Evolutionary conservation across 1,140 invertebrate species (phyloP), one percentile per base, ranked within the genome.

Genomic region (Leptinotarsa undecemlineata): DNA sequence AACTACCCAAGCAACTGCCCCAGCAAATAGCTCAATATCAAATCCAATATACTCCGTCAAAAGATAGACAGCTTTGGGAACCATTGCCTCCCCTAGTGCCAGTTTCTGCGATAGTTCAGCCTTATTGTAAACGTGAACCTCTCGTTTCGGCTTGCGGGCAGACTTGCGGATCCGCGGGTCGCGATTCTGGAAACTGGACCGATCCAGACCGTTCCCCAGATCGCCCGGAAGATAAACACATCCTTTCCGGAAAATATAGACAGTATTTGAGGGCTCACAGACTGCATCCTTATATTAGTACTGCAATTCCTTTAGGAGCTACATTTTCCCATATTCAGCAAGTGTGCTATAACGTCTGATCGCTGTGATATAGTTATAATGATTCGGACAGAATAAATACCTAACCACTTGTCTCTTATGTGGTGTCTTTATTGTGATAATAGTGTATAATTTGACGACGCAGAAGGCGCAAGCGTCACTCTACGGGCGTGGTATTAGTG

Each of bases 331-430:
- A 88, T 81, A 86, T 87, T 80, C 87, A 87, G 82, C 87, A 88
- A 83, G 87, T 88, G 79, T 88, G 87, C 83, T 88, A 88, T 79
- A 88, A 88, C 80, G 87, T 88, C 85, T 88, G 87, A 88, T 88
- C 79, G 77, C 82, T 83, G 82, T 83, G 81, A 83, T 83, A 81
- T 84, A 78, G 77, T 81, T 76, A 69, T 74, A 69, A 73, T 77
- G 63, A 77, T 76, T 76, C 71, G 72, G 64, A 74, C 71, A 61
- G 75, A 70, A 64, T 73, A 76, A 66, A 74, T 67, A 75, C 76
- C 73, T 74, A 74, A 71, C 73, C 71, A 68, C 63, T 75, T 72
- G 74, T 72, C 68, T 73, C 75, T 75, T 77, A 76, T 73, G 73
- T 81, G 76, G 76, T 82, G 77, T 78, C 77, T 77, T 79, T 81